Conservation (phyloP, 2,113 vertebrate genomes). For the Dicentrarchus labrax region DNA sequence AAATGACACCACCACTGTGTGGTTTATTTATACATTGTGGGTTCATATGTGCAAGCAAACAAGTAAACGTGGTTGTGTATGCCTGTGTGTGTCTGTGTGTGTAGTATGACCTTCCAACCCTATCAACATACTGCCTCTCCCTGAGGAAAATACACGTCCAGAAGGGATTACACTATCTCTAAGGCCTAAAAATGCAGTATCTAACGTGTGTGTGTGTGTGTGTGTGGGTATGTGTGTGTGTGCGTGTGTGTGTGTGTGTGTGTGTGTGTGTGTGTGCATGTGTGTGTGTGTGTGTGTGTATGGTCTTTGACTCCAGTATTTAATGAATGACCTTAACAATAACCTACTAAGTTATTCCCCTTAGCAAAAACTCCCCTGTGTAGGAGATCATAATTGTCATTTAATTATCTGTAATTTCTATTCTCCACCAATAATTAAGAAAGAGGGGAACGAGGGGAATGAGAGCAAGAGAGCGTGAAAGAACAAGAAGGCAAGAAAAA, state of each 20-base stretch:
- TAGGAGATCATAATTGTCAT: slow-evolving; percentile 72
- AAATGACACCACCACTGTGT: slow-evolving; percentile 57
- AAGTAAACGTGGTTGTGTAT: slow-evolving; percentile 18
- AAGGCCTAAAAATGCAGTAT: slow-evolving; percentile 37
- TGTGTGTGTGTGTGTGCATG: slow-evolving; percentile 7
- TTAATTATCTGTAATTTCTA: slow-evolving; percentile 78
- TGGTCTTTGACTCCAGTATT: slow-evolving; percentile 58
- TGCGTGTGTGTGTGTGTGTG: background rate
- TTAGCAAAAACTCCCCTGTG: slow-evolving; percentile 64
- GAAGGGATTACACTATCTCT: slow-evolving; percentile 60
- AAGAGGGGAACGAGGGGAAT: slow-evolving; percentile 41
- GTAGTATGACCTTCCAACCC: slow-evolving; percentile 69
- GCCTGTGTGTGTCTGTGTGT: background rate
- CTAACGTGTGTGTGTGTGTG: background rate
- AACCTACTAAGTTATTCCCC: slow-evolving; percentile 72
- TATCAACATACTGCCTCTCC: slow-evolving; percentile 62
- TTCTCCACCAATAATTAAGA: slow-evolving; percentile 79
- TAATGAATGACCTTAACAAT: slow-evolving; percentile 76
- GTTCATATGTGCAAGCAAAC: slow-evolving; percentile 49
- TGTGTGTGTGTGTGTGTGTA: slow-evolving; percentile 26
- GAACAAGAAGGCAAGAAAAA: slow-evolving; percentile 37
- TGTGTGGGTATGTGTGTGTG: slow-evolving; percentile 20
- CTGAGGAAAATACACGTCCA: slow-evolving; percentile 56
- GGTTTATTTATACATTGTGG: slow-evolving; percentile 57
- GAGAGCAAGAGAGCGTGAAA: slow-evolving; percentile 53